These are phyloP conservation scores for Augochlora pura DNA, from an alignment of 1,140 invertebrate species.

Conservation along the genomic window DNA sequence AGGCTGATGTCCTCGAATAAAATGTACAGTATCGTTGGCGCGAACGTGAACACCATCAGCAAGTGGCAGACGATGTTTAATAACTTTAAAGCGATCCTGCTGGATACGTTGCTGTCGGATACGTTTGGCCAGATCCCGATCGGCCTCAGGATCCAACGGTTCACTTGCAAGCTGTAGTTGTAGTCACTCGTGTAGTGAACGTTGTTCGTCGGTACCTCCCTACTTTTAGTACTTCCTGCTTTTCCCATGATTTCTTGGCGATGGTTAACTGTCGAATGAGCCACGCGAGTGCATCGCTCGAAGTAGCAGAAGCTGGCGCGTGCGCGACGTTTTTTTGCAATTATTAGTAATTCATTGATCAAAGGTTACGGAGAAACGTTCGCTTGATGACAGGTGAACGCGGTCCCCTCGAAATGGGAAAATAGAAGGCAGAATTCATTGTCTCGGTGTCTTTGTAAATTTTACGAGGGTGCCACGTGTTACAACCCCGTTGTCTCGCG, in stretches of 20 bases:
- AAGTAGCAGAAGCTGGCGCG: neutral
- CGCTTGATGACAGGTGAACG: too few relatives aligned
- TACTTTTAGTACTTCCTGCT: too few relatives aligned
- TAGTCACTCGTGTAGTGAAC: neutral
- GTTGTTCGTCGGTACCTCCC: neutral
- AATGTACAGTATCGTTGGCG: constrained; percentile 28
- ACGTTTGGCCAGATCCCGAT: constrained; percentile 46
- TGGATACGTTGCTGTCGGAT: neutral
- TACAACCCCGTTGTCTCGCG: too few relatives aligned
- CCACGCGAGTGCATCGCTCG: neutral
- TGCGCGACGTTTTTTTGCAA: constrained; percentile 25
- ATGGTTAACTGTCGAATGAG: neutral
- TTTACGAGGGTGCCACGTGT: too few relatives aligned
- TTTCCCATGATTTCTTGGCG: constrained; percentile 23
- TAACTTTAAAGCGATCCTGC: neutral
- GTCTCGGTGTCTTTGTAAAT: too few relatives aligned
- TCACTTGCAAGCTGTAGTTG: constrained; percentile 45
- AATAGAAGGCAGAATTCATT: too few relatives aligned
- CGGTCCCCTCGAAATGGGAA: too few relatives aligned
- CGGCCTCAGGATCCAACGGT: constrained; percentile 52
- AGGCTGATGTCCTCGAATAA: constrained; percentile 59
- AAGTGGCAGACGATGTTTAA: constrained; percentile 29
- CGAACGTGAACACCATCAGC: constrained; percentile 44
- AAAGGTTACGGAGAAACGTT: too few relatives aligned
- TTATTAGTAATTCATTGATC: too few relatives aligned